Conservation (phyloP, 2,888 invertebrate species). For the Drosophila pegasa region DNA sequence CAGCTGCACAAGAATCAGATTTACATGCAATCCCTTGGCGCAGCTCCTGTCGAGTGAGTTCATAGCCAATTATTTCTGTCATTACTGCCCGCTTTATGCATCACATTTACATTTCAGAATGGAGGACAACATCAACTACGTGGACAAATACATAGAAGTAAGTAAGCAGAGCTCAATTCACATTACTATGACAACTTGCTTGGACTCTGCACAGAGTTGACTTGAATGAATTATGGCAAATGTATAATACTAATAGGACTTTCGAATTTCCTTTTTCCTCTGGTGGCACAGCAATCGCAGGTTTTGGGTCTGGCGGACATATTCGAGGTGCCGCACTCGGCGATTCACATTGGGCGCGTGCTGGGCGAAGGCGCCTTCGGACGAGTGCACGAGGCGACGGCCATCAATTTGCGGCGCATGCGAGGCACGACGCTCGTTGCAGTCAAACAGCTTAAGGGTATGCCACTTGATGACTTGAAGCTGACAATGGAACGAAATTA, state of each 20-base stretch:
- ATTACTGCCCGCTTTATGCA: neutral
- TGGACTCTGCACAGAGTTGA: no score
- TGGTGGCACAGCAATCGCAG: slow-evolving; percentile 74
- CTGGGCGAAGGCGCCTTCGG: slow-evolving; percentile 93
- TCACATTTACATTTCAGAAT: slow-evolving; percentile 69
- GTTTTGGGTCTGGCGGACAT: slow-evolving; percentile 78
- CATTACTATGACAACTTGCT: no score
- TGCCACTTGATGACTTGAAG: slow-evolving; percentile 40
- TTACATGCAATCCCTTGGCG: slow-evolving; percentile 61
- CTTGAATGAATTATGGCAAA: no score
- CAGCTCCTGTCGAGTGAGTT: slow-evolving; percentile 62
- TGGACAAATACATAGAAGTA: slow-evolving; percentile 87
- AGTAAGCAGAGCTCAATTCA: slow-evolving; percentile 12
- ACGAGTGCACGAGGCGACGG: slow-evolving; percentile 88
- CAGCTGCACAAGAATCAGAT: slow-evolving; percentile 62
- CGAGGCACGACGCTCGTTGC: slow-evolving; percentile 88
- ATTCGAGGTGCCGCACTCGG: slow-evolving; percentile 82
- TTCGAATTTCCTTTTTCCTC: neutral
- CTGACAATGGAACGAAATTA: neutral
- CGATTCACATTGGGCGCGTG: slow-evolving; percentile 83
- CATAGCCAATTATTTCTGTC: neutral
- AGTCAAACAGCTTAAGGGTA: slow-evolving; percentile 90
- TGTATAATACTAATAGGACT: no score
- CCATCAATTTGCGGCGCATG: slow-evolving; percentile 86
- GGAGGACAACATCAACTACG: slow-evolving; percentile 87